Base-by-base conservation (phyloP, 2,797 vertebrate species). In the Hephaestus fuliginosus region DNA sequence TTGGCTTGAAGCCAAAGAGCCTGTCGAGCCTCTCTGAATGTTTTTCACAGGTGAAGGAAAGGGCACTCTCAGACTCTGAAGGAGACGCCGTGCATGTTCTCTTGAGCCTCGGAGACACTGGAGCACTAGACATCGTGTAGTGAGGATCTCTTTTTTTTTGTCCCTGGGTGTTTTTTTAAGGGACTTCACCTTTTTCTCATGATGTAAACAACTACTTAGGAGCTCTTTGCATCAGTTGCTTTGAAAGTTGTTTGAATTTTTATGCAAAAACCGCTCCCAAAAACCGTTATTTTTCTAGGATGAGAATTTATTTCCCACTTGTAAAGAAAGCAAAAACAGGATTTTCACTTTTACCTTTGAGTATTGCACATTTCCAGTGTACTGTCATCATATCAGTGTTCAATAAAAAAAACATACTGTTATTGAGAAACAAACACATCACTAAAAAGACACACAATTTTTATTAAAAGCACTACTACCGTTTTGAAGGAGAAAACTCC, bases 391-490 rank as follows among this genome's bases (percentile, higher is more conserved):
- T 10, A 6, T 65, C 36, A 52, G 28, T 64, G 46, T 80, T 80
- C 3, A 84, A 67, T 74, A 76, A 75, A 77, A 77, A 78, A 69
- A 66, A 67, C 49, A 70, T 77, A 57, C 12, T 55, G 44, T 71
- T 70, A 63, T 39, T 10, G 10, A 66, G 6, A 77, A 72, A 70
- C 25, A 83, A 79, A 80, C 20, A 78, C 20, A 2, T 0, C 33
- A 7, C 30, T 78, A 71, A 82, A 83, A 91, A 81, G 11, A 77
- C 60, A 41, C 20, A 61, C 2, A 0, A 33, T 67, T 84, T 90
- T 93, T 83, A 92, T 92, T 91, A 90, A 93, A 90, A 91, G 51
- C 78, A 86, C 74, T 28, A 66, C 64, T 4, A 77, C 58, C 55
- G 25, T 65, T 81, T 36, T 53, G 10, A 72, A 75, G 48, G 58